Evolutionary conservation across 2,113 vertebrate genomes (phyloP).

Genomic region (Turdus rufiventris): DNA sequence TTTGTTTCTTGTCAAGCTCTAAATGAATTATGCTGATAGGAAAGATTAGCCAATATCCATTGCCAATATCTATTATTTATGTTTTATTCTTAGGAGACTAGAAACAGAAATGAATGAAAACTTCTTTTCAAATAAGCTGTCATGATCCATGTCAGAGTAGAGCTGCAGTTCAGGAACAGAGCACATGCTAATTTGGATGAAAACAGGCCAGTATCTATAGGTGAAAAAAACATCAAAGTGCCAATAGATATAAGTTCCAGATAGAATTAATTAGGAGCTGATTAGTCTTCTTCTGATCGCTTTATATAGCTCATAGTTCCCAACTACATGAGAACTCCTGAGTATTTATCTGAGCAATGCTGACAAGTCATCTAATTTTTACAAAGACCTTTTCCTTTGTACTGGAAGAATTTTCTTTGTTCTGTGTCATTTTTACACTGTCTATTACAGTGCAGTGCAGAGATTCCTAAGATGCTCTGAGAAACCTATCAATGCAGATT

Average conservation of each 20-base stretch:
- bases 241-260: background rate
- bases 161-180: background rate
- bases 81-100: background rate
- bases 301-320: background rate
- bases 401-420: background rate
- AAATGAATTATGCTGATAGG: background rate
- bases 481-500: background rate
- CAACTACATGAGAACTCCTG: background rate
- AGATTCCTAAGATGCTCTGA: background rate
- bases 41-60: background rate
- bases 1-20: background rate
- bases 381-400: background rate
- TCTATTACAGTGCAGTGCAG: background rate
- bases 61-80: background rate
- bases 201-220: background rate
- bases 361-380: background rate
- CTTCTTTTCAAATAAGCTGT: background rate
- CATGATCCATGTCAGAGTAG: background rate
- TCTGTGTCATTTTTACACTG: background rate
- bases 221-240: background rate
- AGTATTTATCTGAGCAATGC: background rate
- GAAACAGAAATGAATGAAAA: background rate
- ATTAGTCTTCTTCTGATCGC: background rate
- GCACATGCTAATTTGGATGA: background rate
- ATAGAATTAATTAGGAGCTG: background rate